Base-by-base conservation (phyloP, 2,797 vertebrate species). In the Sebastes jordani region DNA sequence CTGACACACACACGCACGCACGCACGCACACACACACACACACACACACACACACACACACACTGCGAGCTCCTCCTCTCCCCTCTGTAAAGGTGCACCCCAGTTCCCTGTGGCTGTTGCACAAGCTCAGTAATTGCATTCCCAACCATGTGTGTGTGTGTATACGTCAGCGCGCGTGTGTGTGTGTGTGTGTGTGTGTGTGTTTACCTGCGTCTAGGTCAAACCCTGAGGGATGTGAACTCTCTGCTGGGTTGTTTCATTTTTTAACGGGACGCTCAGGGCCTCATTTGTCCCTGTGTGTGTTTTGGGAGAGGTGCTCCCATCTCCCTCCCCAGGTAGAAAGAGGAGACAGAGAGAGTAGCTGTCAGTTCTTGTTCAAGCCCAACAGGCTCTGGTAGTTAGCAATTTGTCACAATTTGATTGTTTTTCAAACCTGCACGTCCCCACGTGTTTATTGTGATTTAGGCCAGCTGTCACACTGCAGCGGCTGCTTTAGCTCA, bases 221-320 rank as follows among this genome's bases (percentile, higher is more conserved):
- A 83, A 81, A 85, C 74, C 91, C 82, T 42, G 46, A 46, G 87
- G 72, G 90, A 88, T 0, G 11, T 85, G 88, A 92, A 86, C 87
- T 84, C 83, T 87, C 85, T 80, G 64, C 81, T 85, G 88, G 58
- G 52, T 76, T 83, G 72, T 86, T 85, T 91, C 81, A 83, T 88
- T 90, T 84, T 92, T 90, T 89, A 93, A 89, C 85, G 2, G 88
- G 88, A 85, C 27, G 62, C 88, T 86, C 34, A 76, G 90, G 87
- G 91, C 85, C 91, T 94, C 89, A 90, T 94, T 93, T 92, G 86
- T 92, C 71, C 77, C 64, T 77, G 71, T 85, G 80, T 92, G 86
- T 86, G 38, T 42, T 42, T 88, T 89, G 81, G 66, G 82, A 84
- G 54, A 83, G 71, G 82, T 76, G 70, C 85, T 78, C 42, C 63